A percentile compares a stretch with the other conserved stretches of the same genome.
These are phyloP conservation scores for Eurosta solidaginis DNA, from an alignment of 1,140 invertebrate species.

Conservation along the genomic window DNA sequence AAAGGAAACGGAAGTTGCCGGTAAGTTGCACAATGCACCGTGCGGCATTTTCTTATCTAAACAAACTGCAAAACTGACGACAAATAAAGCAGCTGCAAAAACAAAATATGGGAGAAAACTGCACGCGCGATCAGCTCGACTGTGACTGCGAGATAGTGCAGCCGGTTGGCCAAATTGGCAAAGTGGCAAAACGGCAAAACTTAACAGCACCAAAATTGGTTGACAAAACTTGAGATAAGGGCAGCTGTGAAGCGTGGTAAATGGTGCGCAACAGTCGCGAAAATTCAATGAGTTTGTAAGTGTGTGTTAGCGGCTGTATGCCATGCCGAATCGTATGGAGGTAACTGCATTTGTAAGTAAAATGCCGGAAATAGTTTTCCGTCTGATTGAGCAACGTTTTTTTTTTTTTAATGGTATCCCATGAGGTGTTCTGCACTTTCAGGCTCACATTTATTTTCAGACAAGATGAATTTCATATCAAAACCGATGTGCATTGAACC, in stretches of 20 bases:
- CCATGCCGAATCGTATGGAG: neutral
- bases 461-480: too few species aligned
- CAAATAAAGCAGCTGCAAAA: constrained; percentile 10
- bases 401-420: neutral
- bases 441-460: too few species aligned
- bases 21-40: constrained; percentile 16
- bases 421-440: too few species aligned
- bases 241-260: neutral
- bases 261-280: neutral
- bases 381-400: constrained; percentile 20
- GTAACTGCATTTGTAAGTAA: constrained; percentile 18
- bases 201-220: neutral
- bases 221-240: neutral
- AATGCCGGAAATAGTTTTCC: constrained; percentile 22
- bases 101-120: neutral
- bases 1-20: constrained; percentile 14
- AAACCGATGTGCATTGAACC: too few species aligned
- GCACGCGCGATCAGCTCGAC: constrained; percentile 16
- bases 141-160: constrained; percentile 22
- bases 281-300: neutral
- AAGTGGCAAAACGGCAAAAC: constrained; percentile 4
- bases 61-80: constrained; percentile 1
- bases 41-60: constrained; percentile 27
- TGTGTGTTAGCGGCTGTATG: neutral
- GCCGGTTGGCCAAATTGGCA: neutral